Evolutionary conservation across 2,888 invertebrate species (phyloP).

Genomic region (Blomia tropicalis): DNA sequence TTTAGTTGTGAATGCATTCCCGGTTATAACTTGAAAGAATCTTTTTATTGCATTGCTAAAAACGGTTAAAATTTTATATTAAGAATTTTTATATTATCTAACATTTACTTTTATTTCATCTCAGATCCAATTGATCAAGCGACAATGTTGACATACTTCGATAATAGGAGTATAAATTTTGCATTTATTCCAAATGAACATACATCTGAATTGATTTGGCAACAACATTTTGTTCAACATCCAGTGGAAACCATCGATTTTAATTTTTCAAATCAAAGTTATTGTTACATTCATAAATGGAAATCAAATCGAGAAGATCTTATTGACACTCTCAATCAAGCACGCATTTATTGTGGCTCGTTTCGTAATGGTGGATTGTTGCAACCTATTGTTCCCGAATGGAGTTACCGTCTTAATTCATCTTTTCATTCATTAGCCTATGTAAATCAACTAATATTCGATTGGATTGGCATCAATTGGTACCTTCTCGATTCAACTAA

Average conservation of each 20-base stretch:
- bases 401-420: background rate
- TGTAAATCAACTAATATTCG: constrained; percentile 36
- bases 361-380: no score
- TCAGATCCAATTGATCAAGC: background rate
- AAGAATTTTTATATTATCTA: background rate
- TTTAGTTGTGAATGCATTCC: background rate
- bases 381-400: no score
- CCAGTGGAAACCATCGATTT: background rate
- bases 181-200: no score
- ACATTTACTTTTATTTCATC: background rate
- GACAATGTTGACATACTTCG: background rate
- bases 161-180: background rate
- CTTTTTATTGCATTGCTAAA: background rate
- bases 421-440: background rate
- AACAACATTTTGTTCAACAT: background rate
- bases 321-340: background rate
- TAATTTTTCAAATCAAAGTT: background rate
- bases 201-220: background rate
- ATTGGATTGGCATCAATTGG: constrained; percentile 63
- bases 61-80: background rate
- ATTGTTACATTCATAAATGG: background rate
- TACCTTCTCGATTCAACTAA: constrained; percentile 72
- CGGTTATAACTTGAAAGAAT: background rate
- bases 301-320: background rate
- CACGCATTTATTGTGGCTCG: background rate